Evolutionary conservation across 2,888 invertebrate genomes (phyloP), one percentile per base, ranked within the genome.

Genomic region (Calliopum simillimum): DNA sequence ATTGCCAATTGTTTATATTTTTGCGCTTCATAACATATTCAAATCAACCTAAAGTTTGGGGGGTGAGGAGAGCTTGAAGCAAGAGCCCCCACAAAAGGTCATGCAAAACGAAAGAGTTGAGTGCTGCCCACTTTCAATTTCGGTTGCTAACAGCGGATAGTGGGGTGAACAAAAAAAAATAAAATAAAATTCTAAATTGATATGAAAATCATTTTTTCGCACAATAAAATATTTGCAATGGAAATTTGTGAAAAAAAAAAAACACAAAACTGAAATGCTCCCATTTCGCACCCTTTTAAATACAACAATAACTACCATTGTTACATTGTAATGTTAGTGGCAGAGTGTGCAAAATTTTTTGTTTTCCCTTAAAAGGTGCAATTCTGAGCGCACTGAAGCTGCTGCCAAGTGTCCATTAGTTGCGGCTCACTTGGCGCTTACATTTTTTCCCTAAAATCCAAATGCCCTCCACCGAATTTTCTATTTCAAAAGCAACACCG

Each of bases 351-450:
- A 25, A 25, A 16, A 21, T 19, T 21, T 33, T 46, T 23, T n/a
- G n/a, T n/a, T n/a, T n/a, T n/a, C n/a, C 46, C 55, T 11, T 16
- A 55, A n/a, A 53, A 49, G 59, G 59, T 46, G 47, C 49, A 16
- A 21, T 53, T 11, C 44, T 23, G 41, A 3, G 33, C 14, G 33
- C 25, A 41, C 61, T 65, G 59, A 49, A 66, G 70, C 71, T 70
- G 73, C 72, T 72, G 73, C 74, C 75, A 75, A 76, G 73, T 71
- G 71, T 68, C 76, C 79, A 81, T 82, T 82, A 80, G 83, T 81
- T 82, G 80, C 81, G 83, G 81, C 79, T 80, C 81, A 82, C 79
- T 81, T 80, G 83, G 80, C 78, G 74, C 69, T 6, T 47, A 23
- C 5, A 12, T n/a, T 55, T 55, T 44, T n/a, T n/a, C n/a, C n/a